These are phyloP conservation scores for Salvelinus alpinus DNA, from an alignment of 2,113 vertebrate genomes.

Conservation along the genomic window DNA sequence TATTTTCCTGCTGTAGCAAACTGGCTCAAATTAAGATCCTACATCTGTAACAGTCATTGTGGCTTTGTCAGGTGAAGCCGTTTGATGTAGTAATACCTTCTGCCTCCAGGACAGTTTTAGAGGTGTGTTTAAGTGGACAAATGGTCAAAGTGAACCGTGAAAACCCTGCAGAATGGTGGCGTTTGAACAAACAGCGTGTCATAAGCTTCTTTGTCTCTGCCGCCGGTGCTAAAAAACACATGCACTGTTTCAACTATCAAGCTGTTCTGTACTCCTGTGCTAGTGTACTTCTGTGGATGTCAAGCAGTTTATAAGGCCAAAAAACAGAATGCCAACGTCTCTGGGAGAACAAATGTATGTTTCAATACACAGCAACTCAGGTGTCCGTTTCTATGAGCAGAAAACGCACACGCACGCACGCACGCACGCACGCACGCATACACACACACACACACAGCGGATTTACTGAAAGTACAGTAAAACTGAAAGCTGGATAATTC, in stretches of 20 bases:
- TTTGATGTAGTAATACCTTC: slow-evolving; percentile 46
- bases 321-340: slow-evolving; percentile 39
- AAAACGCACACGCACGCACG: slow-evolving; percentile 4
- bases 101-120: slow-evolving; percentile 42
- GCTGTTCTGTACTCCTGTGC: slow-evolving; percentile 38
- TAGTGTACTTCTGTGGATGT: slow-evolving; percentile 51
- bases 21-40: too few species aligned
- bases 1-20: too few species aligned
- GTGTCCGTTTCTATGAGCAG: not conserved
- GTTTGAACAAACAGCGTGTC: slow-evolving; percentile 39
- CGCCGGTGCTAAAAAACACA: slow-evolving; percentile 43
- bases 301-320: slow-evolving; percentile 43
- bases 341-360: slow-evolving; percentile 37
- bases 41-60: not conserved
- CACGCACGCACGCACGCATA: not conserved
- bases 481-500: slow-evolving; percentile 14
- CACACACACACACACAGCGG: not conserved
- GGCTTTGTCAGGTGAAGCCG: slow-evolving; percentile 43
- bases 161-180: slow-evolving; percentile 37
- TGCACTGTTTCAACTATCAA: slow-evolving; percentile 50
- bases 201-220: slow-evolving; percentile 49
- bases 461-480: slow-evolving; percentile 7
- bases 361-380: slow-evolving; percentile 17
- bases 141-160: slow-evolving; percentile 53
- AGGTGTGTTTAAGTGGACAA: slow-evolving; percentile 41